Evolutionary conservation across 2,113 vertebrate genomes (phyloP).

Genomic region (Microtus richardsoni): DNA sequence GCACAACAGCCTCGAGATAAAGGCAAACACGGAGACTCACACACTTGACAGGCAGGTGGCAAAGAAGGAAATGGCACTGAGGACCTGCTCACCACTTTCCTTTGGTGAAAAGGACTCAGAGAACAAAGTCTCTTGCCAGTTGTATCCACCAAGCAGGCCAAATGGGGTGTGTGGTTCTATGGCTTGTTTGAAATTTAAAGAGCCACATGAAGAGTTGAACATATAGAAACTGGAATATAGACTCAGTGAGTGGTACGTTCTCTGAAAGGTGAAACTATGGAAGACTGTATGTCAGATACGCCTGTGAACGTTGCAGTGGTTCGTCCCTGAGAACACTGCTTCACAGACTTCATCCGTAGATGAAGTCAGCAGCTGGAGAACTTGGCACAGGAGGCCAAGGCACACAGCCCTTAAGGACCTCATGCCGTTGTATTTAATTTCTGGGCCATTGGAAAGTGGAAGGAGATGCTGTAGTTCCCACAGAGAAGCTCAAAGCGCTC

Average conservation of each 20-base stretch:
- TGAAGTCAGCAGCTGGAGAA: not conserved
- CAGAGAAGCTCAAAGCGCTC: not conserved
- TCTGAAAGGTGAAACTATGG: not conserved
- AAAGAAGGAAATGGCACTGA: not conserved
- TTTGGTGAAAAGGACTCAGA: not conserved
- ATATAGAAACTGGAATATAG: not conserved
- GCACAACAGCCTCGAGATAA: not conserved
- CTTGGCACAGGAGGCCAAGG: not conserved
- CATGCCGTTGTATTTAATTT: not conserved
- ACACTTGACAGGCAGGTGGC: not conserved
- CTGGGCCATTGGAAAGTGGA: not conserved
- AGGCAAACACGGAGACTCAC: too few relatives aligned
- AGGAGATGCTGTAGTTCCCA: not conserved
- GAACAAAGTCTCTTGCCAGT: not conserved
- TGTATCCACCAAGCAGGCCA: not conserved
- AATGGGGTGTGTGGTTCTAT: not conserved
- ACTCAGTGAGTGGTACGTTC: not conserved
- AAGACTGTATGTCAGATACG: not conserved
- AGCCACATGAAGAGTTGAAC: not conserved
- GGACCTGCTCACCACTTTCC: not conserved
- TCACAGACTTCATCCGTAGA: not conserved
- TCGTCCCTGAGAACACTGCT: not conserved
- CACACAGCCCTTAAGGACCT: not conserved
- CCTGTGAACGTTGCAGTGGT: not conserved
- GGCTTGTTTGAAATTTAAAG: not conserved